A percentile compares a stretch with the other conserved stretches of the same genome.
phyloP scores from a whole-genome alignment of 2,797 vertebrate genomes.

The Percopsis omiscomaycus region DNA sequence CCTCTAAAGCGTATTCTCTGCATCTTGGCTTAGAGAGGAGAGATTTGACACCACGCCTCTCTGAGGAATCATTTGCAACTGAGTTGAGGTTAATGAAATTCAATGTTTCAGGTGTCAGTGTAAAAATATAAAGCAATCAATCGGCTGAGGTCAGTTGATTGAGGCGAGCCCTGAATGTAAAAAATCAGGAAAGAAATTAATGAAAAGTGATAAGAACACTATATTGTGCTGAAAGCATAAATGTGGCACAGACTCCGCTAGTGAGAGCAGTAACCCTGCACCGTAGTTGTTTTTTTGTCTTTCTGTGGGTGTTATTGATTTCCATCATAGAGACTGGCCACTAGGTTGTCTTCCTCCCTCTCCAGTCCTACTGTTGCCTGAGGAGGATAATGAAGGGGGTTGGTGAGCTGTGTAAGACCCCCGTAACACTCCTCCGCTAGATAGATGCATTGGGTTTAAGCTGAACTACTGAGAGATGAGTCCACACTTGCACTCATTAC shows the following conservation, averaged over 20 bases:
- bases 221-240: slow-evolving; percentile 30
- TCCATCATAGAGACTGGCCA: slow-evolving; percentile 61
- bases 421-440: slow-evolving; percentile 46
- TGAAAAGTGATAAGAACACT: slow-evolving; percentile 21
- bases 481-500: slow-evolving; percentile 64
- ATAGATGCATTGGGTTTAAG: slow-evolving; percentile 62
- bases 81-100: not conserved
- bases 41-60: slow-evolving; percentile 16
- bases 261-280: slow-evolving; percentile 50
- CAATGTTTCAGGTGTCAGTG: not conserved
- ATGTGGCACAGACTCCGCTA: slow-evolving; percentile 35
- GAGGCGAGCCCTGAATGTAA: too few species aligned
- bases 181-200: not conserved
- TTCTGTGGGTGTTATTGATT: slow-evolving; percentile 64
- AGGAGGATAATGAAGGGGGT: slow-evolving; percentile 62
- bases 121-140: too few species aligned
- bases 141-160: too few species aligned
- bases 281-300: slow-evolving; percentile 26
- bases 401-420: slow-evolving; percentile 55
- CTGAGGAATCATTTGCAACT: slow-evolving; percentile 9
- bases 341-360: slow-evolving; percentile 47
- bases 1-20: not conserved
- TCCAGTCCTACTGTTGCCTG: slow-evolving; percentile 42
- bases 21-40: not conserved
- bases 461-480: slow-evolving; percentile 54